Evolutionary conservation across 2,113 vertebrate genomes (phyloP).

Genomic region (Muntiacus reevesi): DNA sequence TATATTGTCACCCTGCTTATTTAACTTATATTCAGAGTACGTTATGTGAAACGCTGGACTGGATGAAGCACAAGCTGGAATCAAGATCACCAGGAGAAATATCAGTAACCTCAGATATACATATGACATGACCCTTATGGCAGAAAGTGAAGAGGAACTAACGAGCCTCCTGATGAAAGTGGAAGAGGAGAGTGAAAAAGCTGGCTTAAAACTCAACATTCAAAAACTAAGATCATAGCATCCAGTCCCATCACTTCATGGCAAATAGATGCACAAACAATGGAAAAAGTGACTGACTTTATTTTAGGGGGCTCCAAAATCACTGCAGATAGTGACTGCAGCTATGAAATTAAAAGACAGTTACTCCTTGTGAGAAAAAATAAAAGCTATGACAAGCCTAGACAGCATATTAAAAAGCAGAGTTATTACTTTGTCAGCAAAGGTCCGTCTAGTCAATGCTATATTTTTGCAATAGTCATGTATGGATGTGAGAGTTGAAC

Average conservation of each 20-base stretch:
- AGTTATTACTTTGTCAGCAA: neutral
- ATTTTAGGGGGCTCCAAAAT: neutral
- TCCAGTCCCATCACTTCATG: neutral
- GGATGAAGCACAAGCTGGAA: neutral
- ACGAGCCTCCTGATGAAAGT: neutral
- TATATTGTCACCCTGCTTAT: neutral
- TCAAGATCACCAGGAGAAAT: neutral
- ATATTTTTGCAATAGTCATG: neutral
- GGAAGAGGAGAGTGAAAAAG: neutral
- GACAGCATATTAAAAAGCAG: neutral
- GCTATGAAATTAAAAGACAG: neutral
- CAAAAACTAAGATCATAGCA: neutral
- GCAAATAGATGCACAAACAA: neutral
- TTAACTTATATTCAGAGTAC: neutral
- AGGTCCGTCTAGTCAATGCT: neutral
- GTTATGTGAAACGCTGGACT: neutral
- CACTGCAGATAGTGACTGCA: neutral
- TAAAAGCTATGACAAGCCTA: neutral
- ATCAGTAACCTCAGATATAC: neutral
- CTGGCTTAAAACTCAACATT: neutral
- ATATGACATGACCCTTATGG: neutral
- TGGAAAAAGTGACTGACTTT: neutral
- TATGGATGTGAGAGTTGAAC: neutral
- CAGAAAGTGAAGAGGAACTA: neutral
- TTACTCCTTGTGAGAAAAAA: neutral